These are phyloP conservation scores for Remorina albescens DNA, from an alignment of 2,797 vertebrate species.

Conservation along the genomic window DNA sequence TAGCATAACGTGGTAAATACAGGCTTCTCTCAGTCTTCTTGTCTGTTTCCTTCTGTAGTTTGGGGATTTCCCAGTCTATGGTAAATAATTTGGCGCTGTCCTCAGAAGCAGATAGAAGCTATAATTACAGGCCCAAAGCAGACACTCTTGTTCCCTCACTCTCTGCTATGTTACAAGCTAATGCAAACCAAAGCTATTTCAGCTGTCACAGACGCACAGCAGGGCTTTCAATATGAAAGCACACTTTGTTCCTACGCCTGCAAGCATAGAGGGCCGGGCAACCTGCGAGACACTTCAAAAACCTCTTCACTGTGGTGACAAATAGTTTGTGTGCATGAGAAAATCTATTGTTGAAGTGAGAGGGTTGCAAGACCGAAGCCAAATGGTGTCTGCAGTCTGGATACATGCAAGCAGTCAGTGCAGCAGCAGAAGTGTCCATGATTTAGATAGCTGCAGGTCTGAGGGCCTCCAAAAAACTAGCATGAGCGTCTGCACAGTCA, in stretches of 20 bases:
- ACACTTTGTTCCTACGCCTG: slow-evolving; percentile 68
- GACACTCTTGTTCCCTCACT: slow-evolving; percentile 50
- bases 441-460: neutral
- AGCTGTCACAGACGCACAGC: slow-evolving; percentile 30
- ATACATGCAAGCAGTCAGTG: neutral
- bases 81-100: slow-evolving; percentile 45
- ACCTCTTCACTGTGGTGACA: slow-evolving; percentile 35
- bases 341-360: neutral
- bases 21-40: slow-evolving; percentile 2
- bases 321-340: slow-evolving; percentile 28
- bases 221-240: slow-evolving; percentile 49
- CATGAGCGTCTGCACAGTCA: neutral
- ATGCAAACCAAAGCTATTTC: slow-evolving; percentile 47
- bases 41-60: slow-evolving; percentile 33
- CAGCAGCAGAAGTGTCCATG: neutral
- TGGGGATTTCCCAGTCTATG: slow-evolving; percentile 57
- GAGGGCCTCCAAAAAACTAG: neutral
- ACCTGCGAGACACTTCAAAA: slow-evolving; percentile 33
- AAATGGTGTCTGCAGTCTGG: neutral
- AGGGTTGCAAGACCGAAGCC: neutral
- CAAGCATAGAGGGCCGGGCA: slow-evolving; percentile 43
- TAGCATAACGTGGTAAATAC: neutral
- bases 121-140: slow-evolving; percentile 65
- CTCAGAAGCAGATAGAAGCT: slow-evolving; percentile 47
- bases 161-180: slow-evolving; percentile 51